phyloP scores from a whole-genome alignment of 2,888 invertebrate species.

The Tachina lurida region DNA sequence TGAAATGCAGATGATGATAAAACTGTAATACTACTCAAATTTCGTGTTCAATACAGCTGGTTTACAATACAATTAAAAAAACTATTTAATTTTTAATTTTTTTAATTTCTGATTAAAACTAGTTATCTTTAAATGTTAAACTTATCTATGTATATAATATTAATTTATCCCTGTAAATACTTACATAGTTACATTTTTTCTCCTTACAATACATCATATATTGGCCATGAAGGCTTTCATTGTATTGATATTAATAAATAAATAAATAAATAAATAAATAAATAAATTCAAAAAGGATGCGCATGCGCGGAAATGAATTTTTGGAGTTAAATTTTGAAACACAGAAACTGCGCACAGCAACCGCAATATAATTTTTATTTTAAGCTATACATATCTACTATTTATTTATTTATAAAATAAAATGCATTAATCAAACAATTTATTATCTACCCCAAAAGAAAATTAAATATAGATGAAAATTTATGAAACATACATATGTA shows the following conservation, averaged over 20 bases:
- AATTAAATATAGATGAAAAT: not conserved
- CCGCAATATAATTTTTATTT: not conserved
- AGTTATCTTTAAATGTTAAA: too few species aligned
- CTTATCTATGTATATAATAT: too few species aligned
- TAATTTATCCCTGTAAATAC: too few species aligned
- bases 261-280: too few species aligned
- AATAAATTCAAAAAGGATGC: constrained; percentile 38
- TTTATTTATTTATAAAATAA: constrained; percentile 33
- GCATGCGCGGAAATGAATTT: constrained; percentile 66
- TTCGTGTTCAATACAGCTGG: constrained; percentile 62
- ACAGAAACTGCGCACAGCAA: constrained; percentile 7
- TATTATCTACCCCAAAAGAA: constrained; percentile 1
- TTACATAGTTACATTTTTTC: too few species aligned
- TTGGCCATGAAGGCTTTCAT: too few species aligned
- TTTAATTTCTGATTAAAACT: too few species aligned
- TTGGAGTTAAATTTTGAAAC: constrained; percentile 49
- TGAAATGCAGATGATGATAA: constrained; percentile 50
- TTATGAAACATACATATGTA: not conserved
- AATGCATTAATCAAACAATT: constrained; percentile 19
- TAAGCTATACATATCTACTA: too few species aligned
- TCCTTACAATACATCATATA: too few species aligned
- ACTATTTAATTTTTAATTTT: too few species aligned
- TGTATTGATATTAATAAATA: too few species aligned
- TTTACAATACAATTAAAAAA: constrained; percentile 18
- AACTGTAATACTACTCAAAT: constrained; percentile 55